Evolutionary conservation across 2,113 vertebrate species (phyloP), one percentile per base, ranked within the genome.

Genomic region (Salminus brasiliensis): DNA sequence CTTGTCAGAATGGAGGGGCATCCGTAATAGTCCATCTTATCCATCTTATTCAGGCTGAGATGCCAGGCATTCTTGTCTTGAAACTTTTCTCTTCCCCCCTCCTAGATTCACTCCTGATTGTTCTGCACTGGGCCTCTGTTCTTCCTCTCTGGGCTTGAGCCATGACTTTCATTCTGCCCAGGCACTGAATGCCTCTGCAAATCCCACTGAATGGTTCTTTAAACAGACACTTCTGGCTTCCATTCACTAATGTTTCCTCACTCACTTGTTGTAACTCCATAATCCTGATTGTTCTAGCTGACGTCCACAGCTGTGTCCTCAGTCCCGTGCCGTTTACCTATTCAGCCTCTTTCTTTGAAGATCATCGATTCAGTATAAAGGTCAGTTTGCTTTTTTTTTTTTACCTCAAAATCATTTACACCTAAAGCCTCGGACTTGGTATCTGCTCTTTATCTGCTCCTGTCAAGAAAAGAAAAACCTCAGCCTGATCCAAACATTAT

Each of bases 11-110:
- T 27, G 41, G 27, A 70, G n/a, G 34, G 39, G 49, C 11, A 23
- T 71, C 67, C 69, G 72, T 84, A 83, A 85, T 76, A 60, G 72
- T 75, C 69, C n/a, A n/a, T n/a, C n/a, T n/a, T n/a, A n/a, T n/a
- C n/a, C n/a, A 80, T 67, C 78, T 79, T 74, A 79, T 67, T 55
- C 36, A n/a, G 32, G 8, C 29, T 73, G 55, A 76, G 76, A 84
- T 85, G 69, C 81, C 81, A 66, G 12, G 25, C 78, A 85, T 85
- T 87, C 69, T 45, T 67, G 49, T 41, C 52, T 69, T 70, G 52
- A 29, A 32, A 23, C 25, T 27, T 45, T 47, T n/a, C n/a, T 66
- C 72, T 29, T 29, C 25, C 52, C 41, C 43, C 49, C 49, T 43
- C 2, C 52, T 9, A 43, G n/a, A 55, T 18, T 11, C 34, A 60